Percentiles rank a stretch among this genome's conserved stretches.
Evolutionary conservation across 2,888 invertebrate genomes (phyloP).

Genomic region (Branchipolynoe longqiensis): DNA sequence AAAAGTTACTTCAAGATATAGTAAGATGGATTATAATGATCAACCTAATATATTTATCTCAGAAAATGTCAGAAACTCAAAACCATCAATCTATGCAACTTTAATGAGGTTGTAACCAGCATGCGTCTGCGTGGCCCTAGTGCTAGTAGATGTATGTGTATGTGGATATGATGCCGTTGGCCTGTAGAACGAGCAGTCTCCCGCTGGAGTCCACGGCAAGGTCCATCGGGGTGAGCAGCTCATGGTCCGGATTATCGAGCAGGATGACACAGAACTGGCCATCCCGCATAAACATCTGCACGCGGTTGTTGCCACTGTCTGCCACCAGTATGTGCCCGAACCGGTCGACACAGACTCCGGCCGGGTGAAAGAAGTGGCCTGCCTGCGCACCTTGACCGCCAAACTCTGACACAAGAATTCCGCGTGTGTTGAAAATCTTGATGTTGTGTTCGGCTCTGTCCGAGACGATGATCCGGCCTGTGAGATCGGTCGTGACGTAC

Average conservation of each 20-base stretch:
- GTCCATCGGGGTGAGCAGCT: constrained; percentile 44
- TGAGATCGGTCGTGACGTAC: constrained; percentile 38
- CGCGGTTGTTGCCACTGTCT: constrained; percentile 48
- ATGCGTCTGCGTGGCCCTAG: too few relatives aligned
- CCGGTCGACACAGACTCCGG: constrained; percentile 53
- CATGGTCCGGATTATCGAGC: neutral
- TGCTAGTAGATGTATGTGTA: constrained; percentile 42
- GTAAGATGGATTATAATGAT: too few relatives aligned
- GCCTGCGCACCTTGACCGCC: constrained; percentile 35
- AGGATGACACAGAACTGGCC: constrained; percentile 50
- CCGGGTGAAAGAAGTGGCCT: constrained; percentile 54
- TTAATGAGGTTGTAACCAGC: too few relatives aligned
- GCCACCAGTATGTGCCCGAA: constrained; percentile 59
- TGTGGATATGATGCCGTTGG: constrained; percentile 26
- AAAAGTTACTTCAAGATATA: too few relatives aligned
- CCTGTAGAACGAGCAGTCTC: constrained; percentile 40
- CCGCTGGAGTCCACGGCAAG: constrained; percentile 33
- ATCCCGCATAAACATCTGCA: constrained; percentile 50
- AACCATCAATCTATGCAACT: too few relatives aligned
- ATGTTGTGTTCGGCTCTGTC: constrained; percentile 53
- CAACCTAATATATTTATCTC: too few relatives aligned
- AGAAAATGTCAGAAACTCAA: too few relatives aligned
- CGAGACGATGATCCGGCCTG: neutral
- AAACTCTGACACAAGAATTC: constrained; percentile 27
- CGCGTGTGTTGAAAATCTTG: constrained; percentile 34